A percentile compares a stretch with the other conserved stretches of the same genome.
These are phyloP conservation scores for Siphlonurus alternatus DNA, from an alignment of 2,888 invertebrate species.

Conservation along the genomic window DNA sequence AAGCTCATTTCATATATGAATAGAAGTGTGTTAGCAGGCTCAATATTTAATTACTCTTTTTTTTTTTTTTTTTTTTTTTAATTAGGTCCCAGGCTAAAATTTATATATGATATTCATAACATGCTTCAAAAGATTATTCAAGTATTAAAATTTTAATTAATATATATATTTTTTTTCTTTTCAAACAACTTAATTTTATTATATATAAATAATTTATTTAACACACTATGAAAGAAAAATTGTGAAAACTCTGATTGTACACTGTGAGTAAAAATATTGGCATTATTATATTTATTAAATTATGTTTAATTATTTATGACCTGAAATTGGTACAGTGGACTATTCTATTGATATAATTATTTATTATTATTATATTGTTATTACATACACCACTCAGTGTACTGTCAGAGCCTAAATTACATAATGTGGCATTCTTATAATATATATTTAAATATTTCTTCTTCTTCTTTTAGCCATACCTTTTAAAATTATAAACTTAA, in stretches of 20 bases:
- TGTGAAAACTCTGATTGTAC: background rate
- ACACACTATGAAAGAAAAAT: too few species aligned
- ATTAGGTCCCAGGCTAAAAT: background rate
- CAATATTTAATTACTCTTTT: background rate
- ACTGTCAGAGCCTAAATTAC: background rate
- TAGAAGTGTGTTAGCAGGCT: constrained; percentile 1
- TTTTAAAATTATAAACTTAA: too few species aligned
- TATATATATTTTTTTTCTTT: too few species aligned
- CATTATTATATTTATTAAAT: background rate
- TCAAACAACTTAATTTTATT: too few species aligned
- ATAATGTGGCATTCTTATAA: background rate
- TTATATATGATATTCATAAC: background rate
- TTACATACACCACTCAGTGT: background rate
- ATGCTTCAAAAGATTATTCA: background rate
- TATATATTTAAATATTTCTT: background rate
- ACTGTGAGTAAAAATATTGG: background rate
- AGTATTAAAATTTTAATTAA: too few species aligned
- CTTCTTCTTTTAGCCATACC: background rate
- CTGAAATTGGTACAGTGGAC: too few species aligned
- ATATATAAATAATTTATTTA: too few species aligned
- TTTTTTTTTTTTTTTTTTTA: constrained; percentile 2
- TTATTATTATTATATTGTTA: background rate
- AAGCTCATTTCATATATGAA: constrained; percentile 1
- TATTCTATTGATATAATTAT: background rate
- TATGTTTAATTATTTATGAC: too few species aligned